Base-by-base conservation (phyloP, 1,140 invertebrate species). In the Rhopalosiphum maidis region DNA sequence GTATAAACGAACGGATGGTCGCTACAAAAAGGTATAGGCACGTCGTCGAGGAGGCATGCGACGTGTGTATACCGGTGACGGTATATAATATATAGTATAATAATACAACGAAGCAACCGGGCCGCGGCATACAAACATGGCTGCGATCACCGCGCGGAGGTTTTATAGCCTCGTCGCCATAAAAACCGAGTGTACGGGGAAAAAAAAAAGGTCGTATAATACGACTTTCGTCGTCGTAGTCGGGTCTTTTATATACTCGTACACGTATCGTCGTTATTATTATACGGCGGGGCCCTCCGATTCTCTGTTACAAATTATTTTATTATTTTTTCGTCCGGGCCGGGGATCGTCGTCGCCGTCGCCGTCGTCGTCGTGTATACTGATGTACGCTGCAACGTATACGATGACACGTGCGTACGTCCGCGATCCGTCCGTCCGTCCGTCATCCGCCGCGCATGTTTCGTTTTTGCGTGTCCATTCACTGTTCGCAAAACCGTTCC, bases 151-250 rank as follows among this genome's bases (percentile, higher is more conserved):
- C 54, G 9, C 48, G 48, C 46, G 46, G 88, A 25, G 35, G 35
- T 90, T 90, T 90, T 90, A 90, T 90, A 60, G 88, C 35, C 88
- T 55, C 48, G 37, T 55, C 87, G 87, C 87, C 87, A 89, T 89
- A 89, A 89, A 89, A 89, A 8, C 87, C n/a, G 54, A 23, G 88
- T 30, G 30, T 35, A 46, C 54, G 21, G 30, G 51, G 46, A 21
- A 89, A 89, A 89, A 89, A 88, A 89, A 89, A 89, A 89, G 87
- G 87, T 51, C 88, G 54, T 51, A 30, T 41, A 43, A 77, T 77
- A 86, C 87, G 54, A 30, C 88, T n/a, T 37, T 89, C 51, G 87
- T 41, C 87, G 46, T 51, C 35, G 82, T 85, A 8, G 83, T 11
- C 37, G 60, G 83, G 43, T 87, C 88, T 90, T 90, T 90, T 90